Percentiles rank a stretch among this genome's conserved stretches.
These are phyloP conservation scores for Pyxicephalus adspersus DNA, from an alignment of 2,113 vertebrate species.

Conservation along the genomic window DNA sequence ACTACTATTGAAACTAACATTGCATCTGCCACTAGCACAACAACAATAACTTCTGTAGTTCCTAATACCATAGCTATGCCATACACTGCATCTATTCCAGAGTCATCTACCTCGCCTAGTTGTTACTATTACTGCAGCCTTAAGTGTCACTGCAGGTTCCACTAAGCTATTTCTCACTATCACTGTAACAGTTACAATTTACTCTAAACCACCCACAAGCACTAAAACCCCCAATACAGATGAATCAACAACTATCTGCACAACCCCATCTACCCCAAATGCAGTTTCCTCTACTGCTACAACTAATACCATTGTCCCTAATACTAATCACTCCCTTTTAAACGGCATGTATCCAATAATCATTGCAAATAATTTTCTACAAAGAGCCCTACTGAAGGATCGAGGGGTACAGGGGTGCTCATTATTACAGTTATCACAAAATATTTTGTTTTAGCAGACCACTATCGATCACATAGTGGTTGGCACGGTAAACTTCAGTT, in stretches of 20 bases:
- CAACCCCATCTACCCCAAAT: not conserved
- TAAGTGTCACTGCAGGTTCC: not conserved
- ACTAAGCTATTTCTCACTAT: not conserved
- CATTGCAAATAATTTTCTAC: no score
- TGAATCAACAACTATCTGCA: not conserved
- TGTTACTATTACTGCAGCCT: not conserved
- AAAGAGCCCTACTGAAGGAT: not conserved
- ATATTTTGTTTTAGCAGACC: not conserved
- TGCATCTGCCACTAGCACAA: no score
- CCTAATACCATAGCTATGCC: not conserved
- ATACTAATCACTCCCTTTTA: no score
- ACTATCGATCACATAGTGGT: no score
- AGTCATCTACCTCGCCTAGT: no score
- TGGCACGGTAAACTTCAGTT: no score
- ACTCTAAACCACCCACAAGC: not conserved
- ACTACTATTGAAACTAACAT: no score
- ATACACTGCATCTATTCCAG: not conserved
- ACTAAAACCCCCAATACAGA: not conserved
- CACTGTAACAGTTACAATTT: not conserved
- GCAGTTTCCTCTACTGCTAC: no score
- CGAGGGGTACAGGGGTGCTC: not conserved
- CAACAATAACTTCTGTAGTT: no score
- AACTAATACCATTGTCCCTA: no score
- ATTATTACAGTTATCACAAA: not conserved
- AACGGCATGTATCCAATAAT: no score